Conservation (phyloP, 1,140 invertebrate genomes). For the Drosophila biarmipes region DNA sequence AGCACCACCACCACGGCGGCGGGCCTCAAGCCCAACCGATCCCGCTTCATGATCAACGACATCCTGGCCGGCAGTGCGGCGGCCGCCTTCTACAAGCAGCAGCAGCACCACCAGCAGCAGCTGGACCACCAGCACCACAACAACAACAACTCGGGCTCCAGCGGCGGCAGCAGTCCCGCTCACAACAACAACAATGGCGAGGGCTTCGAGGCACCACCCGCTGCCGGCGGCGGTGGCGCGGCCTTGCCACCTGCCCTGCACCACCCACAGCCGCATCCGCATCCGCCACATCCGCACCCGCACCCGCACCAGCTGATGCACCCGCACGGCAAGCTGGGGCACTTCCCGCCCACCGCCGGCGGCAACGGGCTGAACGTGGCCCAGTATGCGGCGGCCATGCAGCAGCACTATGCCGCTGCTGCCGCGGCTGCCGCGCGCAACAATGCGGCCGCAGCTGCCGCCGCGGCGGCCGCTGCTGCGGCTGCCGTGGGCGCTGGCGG, state of each 20-base stretch:
- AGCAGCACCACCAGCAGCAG: conserved; percentile 64
- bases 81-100: conserved; percentile 76
- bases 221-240: background rate
- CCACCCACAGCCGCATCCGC: conserved; percentile 44
- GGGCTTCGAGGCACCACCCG: conserved; percentile 43
- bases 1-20: conserved; percentile 61
- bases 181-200: conserved; percentile 43
- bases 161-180: conserved; percentile 40
- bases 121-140: conserved; percentile 39
- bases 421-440: conserved; percentile 71
- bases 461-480: conserved; percentile 47
- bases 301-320: conserved; percentile 48
- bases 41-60: conserved; percentile 92
- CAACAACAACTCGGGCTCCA: conserved; percentile 38
- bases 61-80: conserved; percentile 88
- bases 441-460: conserved; percentile 63
- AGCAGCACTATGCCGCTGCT: conserved; percentile 78
- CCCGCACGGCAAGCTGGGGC: conserved; percentile 47
- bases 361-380: conserved; percentile 76
- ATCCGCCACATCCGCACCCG: conserved; percentile 50
- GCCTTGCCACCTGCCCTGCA: conserved; percentile 22
- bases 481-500: conserved; percentile 3
- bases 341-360: conserved; percentile 18
- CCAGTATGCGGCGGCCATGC: conserved; percentile 80
- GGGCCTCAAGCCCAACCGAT: conserved; percentile 88